Base-by-base conservation (phyloP, 2,113 vertebrate species). In the Canis aureus region DNA sequence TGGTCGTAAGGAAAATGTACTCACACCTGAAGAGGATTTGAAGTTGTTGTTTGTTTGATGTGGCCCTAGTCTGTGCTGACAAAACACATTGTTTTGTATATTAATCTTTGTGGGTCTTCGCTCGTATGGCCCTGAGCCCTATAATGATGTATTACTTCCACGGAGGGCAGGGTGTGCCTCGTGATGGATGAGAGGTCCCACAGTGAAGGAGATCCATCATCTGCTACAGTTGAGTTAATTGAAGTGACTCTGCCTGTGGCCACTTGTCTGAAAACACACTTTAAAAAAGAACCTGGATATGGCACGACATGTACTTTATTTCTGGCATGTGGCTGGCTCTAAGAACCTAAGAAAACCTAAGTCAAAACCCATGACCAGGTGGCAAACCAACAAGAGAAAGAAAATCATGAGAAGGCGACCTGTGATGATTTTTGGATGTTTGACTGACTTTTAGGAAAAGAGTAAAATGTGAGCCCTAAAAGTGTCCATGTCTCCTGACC, bases 221-320 rank as follows among this genome's bases (percentile, higher is more conserved):
- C 93, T 57, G n/a, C 87, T 89, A 90, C 27, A 84, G 66, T 27
- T 69, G 73, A 96, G 91, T 95, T 93, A 32, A 78, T 89, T 88
- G 87, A 94, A 96, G 78, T 73, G 76, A 93, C 94, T 89, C 85
- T 62, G 97, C 96, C 96, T 69, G 59, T 93, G 92, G 94, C 84
- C 66, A 74, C 60, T 89, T 88, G 25, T 74, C 92, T 66, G 94
- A 43, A 89, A 95, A 51, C 43, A 86, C 43, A 84, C 35, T 59
- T 79, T 94, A 43, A 76, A 91, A 91, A 96, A 91, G 38, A 79
- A 94, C 89, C 94, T 79, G 32, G 38, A 79, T 60, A 5, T 43
- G 67, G 66, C 22, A 10, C 15, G 73, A 60, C 38, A 49, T 86
- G 57, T 11, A 27, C 27, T 91, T 71, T 86, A 67, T 95, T 96